A percentile compares a stretch with the other conserved stretches of the same genome.
Evolutionary conservation across 2,797 vertebrate genomes (phyloP).

Genomic region (Ceryle rudis): DNA sequence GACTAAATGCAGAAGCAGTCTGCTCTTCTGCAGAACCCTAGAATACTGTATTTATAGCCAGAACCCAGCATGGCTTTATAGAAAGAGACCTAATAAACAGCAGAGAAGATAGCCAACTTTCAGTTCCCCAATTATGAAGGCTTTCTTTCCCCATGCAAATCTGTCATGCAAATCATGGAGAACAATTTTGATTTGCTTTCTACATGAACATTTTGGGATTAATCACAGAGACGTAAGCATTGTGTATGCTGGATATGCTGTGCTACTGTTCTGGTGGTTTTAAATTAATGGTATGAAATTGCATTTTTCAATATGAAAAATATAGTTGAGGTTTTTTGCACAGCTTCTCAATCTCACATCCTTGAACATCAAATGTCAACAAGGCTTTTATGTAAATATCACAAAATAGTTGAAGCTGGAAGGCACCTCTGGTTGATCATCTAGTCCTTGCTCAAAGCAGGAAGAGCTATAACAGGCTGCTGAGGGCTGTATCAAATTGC

Average conservation of each 20-base stretch:
- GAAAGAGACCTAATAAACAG: background rate
- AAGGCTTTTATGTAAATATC: background rate
- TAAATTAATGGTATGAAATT: background rate
- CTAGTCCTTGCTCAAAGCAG: background rate
- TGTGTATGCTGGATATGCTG: background rate
- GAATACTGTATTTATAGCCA: background rate
- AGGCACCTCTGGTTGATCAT: background rate
- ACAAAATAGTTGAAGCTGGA: background rate
- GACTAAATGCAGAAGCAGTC: background rate
- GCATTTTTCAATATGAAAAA: background rate
- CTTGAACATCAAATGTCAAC: background rate
- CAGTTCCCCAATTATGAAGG: background rate
- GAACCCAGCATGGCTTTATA: background rate
- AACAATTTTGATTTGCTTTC: background rate
- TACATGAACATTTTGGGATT: background rate
- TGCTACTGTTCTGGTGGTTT: background rate
- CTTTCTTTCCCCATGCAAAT: background rate
- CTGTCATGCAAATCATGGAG: background rate
- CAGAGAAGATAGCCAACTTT: background rate
- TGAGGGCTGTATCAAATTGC: fast-evolving
- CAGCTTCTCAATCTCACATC: background rate
- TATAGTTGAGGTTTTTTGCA: background rate
- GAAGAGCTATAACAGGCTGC: background rate
- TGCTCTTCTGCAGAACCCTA: background rate
- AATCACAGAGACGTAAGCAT: background rate